A percentile compares a stretch with the other conserved stretches of the same genome.
These are phyloP conservation scores for Antheraea yamamai DNA, from an alignment of 2,888 invertebrate genomes.

Conservation along the genomic window DNA sequence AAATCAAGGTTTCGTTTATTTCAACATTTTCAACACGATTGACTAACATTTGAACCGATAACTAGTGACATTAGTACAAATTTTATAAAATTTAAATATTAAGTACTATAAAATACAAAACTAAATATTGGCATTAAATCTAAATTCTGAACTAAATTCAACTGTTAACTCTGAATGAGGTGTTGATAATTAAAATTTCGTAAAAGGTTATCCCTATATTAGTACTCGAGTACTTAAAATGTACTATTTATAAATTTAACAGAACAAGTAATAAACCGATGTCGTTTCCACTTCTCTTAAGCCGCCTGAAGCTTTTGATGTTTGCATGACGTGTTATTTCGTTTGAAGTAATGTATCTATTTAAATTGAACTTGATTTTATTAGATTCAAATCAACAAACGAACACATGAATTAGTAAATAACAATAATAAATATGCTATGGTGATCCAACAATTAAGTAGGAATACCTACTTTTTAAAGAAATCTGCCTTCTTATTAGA, in stretches of 20 bases:
- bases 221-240: slow-evolving; percentile 32
- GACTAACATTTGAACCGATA: slow-evolving; percentile 9
- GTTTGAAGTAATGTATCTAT: slow-evolving; percentile 36
- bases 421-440: not conserved
- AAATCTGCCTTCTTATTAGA: not conserved
- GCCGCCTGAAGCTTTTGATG: slow-evolving; percentile 50
- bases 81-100: not conserved
- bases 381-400: not conserved
- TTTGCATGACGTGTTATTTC: slow-evolving; percentile 40
- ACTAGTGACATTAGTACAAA: slow-evolving; percentile 10
- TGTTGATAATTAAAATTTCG: not conserved
- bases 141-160: not conserved
- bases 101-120: not conserved
- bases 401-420: not conserved
- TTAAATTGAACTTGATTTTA: slow-evolving; percentile 21
- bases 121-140: not conserved
- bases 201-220: slow-evolving; percentile 2
- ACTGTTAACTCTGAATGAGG: not conserved
- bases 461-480: not conserved
- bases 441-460: not conserved
- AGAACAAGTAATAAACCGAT: slow-evolving; percentile 43
- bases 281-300: slow-evolving; percentile 45
- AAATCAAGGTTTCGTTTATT: slow-evolving; percentile 14
- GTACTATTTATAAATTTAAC: slow-evolving; percentile 40
- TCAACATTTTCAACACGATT: slow-evolving; percentile 12